These are phyloP conservation scores for Arbacia lixula DNA, from an alignment of 53 echinoderm and acorn worm species.

Conservation along the genomic window DNA sequence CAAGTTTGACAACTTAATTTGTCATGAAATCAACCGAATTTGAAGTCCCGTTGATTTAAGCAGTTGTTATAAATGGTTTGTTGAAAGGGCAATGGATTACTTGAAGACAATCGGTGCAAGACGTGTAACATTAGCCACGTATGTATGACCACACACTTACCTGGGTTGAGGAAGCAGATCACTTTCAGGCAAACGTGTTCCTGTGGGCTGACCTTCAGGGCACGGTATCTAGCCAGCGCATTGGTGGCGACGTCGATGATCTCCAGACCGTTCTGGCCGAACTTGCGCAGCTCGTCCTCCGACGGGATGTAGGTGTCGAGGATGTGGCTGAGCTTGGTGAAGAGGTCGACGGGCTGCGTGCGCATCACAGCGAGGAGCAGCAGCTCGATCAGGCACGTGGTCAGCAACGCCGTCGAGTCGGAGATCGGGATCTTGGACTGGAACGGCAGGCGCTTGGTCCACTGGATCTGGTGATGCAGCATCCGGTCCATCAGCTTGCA, in stretches of 20 bases:
- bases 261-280: slow-evolving; percentile 92
- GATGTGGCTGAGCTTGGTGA: slow-evolving; percentile 69
- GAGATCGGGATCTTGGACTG: slow-evolving; percentile 64
- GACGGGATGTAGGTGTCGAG: slow-evolving; percentile 84
- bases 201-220: slow-evolving; percentile 81
- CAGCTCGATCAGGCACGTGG: slow-evolving; percentile 83
- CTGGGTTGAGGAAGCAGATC: slow-evolving; percentile 97
- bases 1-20: too few relatives aligned
- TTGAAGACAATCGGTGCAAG: too few relatives aligned
- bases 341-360: slow-evolving; percentile 79
- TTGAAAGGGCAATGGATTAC: too few relatives aligned
- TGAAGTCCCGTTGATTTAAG: too few relatives aligned
- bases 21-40: too few relatives aligned
- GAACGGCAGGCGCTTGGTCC: slow-evolving; percentile 91
- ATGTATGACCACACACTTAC: too few relatives aligned
- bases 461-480: slow-evolving; percentile 84
- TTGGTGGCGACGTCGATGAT: slow-evolving; percentile 84
- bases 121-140: too few relatives aligned
- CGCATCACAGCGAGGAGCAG: slow-evolving; percentile 79
- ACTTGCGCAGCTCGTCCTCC: slow-evolving; percentile 92
- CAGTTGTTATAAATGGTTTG: too few relatives aligned
- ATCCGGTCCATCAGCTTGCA: slow-evolving; percentile 91
- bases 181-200: slow-evolving; percentile 91
- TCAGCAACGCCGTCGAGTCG: slow-evolving; percentile 78
- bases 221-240: slow-evolving; percentile 71